Evolutionary conservation across 2,113 vertebrate species (phyloP).

Genomic region (Mormyrus iriodes): DNA sequence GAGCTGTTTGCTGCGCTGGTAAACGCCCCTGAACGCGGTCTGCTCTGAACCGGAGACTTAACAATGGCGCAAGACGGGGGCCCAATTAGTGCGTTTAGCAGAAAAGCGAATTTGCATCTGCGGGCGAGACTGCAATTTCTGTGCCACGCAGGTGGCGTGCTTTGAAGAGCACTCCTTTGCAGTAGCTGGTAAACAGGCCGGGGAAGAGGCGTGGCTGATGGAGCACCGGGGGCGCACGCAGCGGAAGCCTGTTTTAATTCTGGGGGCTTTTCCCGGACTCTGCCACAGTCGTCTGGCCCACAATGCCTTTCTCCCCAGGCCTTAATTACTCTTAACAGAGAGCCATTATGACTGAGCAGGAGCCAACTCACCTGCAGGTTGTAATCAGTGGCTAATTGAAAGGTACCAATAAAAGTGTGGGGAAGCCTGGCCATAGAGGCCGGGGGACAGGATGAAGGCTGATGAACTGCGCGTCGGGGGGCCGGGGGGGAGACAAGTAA

Average conservation of each 20-base stretch:
- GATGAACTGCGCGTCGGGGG: conserved; percentile 13
- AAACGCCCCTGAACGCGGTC: not conserved
- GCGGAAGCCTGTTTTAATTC: not conserved
- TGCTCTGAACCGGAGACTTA: not conserved
- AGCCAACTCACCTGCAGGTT: conserved; percentile 27
- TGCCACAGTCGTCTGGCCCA: conserved; percentile 13
- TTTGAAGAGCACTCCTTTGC: not conserved
- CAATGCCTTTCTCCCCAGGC: conserved; percentile 32
- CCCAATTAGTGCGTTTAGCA: conserved; percentile 5
- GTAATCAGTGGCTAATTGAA: conserved; percentile 35
- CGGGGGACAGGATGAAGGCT: conserved; percentile 29
- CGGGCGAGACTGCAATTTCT: not conserved
- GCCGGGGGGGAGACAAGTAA: conserved; percentile 9
- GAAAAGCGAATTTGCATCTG: not conserved
- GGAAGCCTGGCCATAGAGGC: conserved; percentile 37
- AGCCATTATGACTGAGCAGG: conserved; percentile 33
- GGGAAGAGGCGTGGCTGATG: not conserved
- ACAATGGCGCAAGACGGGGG: not conserved
- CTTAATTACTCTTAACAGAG: conserved; percentile 40
- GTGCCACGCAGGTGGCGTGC: not conserved
- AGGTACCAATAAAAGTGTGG: conserved; percentile 39
- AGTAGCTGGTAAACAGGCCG: not conserved
- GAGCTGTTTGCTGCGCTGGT: not conserved
- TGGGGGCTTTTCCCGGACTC: not conserved
- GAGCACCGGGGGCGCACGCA: not conserved